Percentiles rank a stretch among this genome's conserved stretches.
Evolutionary conservation across 2,797 vertebrate genomes (phyloP).

Genomic region (Characodon lateralis): DNA sequence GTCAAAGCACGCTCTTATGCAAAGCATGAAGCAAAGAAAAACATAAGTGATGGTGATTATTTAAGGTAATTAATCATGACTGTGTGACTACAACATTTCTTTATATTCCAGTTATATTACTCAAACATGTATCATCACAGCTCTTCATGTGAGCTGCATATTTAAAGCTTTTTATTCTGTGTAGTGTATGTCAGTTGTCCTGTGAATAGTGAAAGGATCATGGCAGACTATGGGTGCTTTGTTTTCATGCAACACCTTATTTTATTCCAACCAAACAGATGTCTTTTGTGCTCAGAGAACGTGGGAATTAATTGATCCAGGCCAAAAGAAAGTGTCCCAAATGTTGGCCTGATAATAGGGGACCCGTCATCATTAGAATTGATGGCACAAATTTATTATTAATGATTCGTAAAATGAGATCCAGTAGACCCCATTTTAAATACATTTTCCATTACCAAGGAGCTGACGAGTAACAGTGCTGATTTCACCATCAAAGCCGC

Average conservation of each 20-base stretch:
- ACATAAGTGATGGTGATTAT: constrained; percentile 68
- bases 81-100: constrained; percentile 61
- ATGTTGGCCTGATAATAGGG: constrained; percentile 77
- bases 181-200: too few relatives aligned
- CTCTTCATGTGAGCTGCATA: constrained; percentile 53
- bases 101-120: constrained; percentile 62
- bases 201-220: background rate
- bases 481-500: constrained; percentile 69
- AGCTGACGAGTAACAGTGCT: constrained; percentile 78
- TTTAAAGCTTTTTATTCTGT: too few relatives aligned
- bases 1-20: constrained; percentile 54
- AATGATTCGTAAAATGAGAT: constrained; percentile 89
- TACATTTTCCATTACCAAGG: constrained; percentile 83
- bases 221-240: constrained; percentile 25
- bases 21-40: constrained; percentile 56
- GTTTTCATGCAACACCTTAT: constrained; percentile 47
- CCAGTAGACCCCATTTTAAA: constrained; percentile 86
- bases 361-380: constrained; percentile 84
- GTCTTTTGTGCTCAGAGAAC: constrained; percentile 59
- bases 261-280: constrained; percentile 61
- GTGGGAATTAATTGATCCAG: constrained; percentile 75
- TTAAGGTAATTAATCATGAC: constrained; percentile 69
- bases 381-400: constrained; percentile 88
- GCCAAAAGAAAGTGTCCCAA: constrained; percentile 77
- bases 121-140: constrained; percentile 59